Evolutionary conservation across 2,888 invertebrate genomes (phyloP), one percentile per base, ranked within the genome.

Genomic region (Drosophila putrida): DNA sequence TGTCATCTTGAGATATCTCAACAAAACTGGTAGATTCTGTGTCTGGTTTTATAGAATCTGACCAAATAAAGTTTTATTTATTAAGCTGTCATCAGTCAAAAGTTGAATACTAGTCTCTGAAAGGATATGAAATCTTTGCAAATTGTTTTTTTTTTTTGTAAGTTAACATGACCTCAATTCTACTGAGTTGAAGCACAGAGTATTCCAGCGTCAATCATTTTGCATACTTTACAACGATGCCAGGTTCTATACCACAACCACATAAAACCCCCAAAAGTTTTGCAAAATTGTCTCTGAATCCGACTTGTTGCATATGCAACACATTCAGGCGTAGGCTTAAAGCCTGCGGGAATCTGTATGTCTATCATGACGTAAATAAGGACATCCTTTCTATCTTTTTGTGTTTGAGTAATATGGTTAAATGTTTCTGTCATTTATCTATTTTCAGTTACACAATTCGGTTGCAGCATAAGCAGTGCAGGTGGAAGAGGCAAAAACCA

Each of bases 381-480:
- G 27, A 54, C 25, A 43, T 33, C 8, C 27, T 20, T 9, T 27
- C 25, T 43, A 10, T 13, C 36, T 28, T 60, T 31, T 20, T 9
- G 51, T 36, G 51, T 36, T 47, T 44, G 46, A 51, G 51, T 68
- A 53, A 59, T 62, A 25, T 11, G 9, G 25, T 44, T 55, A 9
- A 13, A 44, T 67, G 46, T 54, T 46, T 47, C 33, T 59, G 41
- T 58, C 44, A 46, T 69, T 25, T 61, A 62, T 46, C 50, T 88
- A 71, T 15, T 89, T 90, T 15, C 87, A 91, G 91, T 75, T 81
- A 74, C 66, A 67, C 82, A 72, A 72, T 43, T 54, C 69, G 57
- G 57, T 67, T 33, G 44, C 35, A 35, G 25, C 43, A 51, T 10
- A 68, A 55, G 60, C 65, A 75, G 55, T 71, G 65, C 75, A 64